Evolutionary conservation across 2,113 vertebrate genomes (phyloP).

Genomic region (Malurus alboscapulatus): DNA sequence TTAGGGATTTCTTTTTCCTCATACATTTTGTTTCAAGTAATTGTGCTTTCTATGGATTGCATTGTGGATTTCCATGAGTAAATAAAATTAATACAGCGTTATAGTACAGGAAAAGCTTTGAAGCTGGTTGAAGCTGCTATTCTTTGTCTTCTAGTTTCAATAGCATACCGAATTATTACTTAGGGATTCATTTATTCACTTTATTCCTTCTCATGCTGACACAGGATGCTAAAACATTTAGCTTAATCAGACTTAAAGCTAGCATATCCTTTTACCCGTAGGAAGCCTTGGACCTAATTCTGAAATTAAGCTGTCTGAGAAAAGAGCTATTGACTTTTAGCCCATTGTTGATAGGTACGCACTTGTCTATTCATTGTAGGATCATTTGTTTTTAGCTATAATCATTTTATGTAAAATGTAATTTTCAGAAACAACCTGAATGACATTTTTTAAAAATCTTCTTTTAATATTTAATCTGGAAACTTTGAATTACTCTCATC

Average conservation of each 20-base stretch:
- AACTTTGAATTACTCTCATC: not conserved
- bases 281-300: not conserved
- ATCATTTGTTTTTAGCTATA: not conserved
- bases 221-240: not conserved
- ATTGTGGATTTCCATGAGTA: not conserved
- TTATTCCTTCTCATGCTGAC: not conserved
- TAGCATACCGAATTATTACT: not conserved
- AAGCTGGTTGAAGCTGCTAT: not conserved
- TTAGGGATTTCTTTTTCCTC: not conserved
- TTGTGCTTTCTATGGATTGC: not conserved
- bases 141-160: not conserved
- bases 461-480: not conserved
- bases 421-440: not conserved
- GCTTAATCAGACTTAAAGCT: not conserved
- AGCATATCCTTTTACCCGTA: not conserved
- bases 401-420: not conserved
- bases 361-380: not conserved
- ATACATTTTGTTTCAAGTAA: not conserved
- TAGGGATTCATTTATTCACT: not conserved
- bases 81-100: not conserved
- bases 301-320: not conserved
- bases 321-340: not conserved
- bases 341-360: not conserved
- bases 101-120: not conserved
- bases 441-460: not conserved